Evolutionary conservation across 2,888 invertebrate species (phyloP).

Genomic region (Bruchidius siliquastri): DNA sequence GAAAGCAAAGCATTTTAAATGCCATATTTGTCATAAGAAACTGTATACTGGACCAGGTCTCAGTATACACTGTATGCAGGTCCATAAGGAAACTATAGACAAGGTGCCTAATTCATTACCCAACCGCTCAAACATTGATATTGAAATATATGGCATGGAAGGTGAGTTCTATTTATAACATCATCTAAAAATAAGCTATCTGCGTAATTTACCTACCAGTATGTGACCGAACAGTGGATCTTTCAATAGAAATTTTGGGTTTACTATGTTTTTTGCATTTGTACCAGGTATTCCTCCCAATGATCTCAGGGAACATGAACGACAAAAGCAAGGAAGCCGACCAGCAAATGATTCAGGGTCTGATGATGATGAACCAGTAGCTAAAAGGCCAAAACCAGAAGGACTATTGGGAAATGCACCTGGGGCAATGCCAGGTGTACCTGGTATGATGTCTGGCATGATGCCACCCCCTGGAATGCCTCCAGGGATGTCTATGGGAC

Average conservation of each 20-base stretch:
- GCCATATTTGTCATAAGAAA: constrained; percentile 99
- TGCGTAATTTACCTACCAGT: constrained; percentile 16
- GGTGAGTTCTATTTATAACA: constrained; percentile 51
- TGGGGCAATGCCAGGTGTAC: constrained; percentile 55
- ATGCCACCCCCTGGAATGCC: constrained; percentile 55
- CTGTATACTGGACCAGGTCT: constrained; percentile 97
- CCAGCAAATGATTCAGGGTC: constrained; percentile 54
- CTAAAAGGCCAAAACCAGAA: constrained; percentile 69
- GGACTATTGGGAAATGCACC: constrained; percentile 63
- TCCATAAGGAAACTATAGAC: constrained; percentile 99
- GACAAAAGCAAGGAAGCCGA: constrained; percentile 64
- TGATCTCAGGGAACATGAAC: constrained; percentile 91
- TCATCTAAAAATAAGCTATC: constrained; percentile 20
- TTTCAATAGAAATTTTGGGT: constrained; percentile 3
- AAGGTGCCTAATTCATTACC: constrained; percentile 98
- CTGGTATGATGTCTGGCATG: constrained; percentile 63
- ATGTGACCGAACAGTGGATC: constrained; percentile 12
- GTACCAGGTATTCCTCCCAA: constrained; percentile 75
- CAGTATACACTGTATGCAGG: constrained; percentile 99
- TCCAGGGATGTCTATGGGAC: constrained; percentile 58
- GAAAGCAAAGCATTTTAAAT: constrained; percentile 99
- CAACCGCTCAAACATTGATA: constrained; percentile 95
- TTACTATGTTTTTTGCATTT: constrained; percentile 21
- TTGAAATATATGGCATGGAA: constrained; percentile 99
- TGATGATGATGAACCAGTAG: constrained; percentile 77